Conservation (phyloP, 2,797 vertebrate species). For the Clarias fuscus region DNA sequence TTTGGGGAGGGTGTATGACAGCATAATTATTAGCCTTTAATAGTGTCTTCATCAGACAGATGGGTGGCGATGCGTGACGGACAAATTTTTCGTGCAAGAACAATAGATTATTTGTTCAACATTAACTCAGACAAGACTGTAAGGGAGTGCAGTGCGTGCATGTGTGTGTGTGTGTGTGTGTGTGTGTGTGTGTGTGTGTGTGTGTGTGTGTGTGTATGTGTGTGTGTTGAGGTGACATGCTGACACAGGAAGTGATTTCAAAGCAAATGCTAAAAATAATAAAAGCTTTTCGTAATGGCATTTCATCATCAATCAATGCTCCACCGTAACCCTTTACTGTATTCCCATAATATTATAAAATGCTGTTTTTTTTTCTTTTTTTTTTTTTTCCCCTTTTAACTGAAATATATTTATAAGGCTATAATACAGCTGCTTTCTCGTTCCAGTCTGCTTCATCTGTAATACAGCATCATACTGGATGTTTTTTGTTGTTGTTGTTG, state of each 20-base stretch:
- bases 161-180: background rate
- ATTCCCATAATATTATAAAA: too few relatives aligned
- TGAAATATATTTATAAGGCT: too few relatives aligned
- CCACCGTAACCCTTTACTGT: too few relatives aligned
- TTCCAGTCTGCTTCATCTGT: too few relatives aligned
- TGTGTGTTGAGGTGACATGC: background rate
- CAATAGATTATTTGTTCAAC: conserved; percentile 12
- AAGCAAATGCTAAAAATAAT: background rate
- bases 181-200: too few relatives aligned
- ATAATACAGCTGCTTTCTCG: too few relatives aligned
- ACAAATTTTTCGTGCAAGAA: background rate
- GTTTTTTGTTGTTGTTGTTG: too few relatives aligned
- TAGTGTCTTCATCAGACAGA: conserved; percentile 10
- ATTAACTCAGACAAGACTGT: background rate
- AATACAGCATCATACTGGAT: too few relatives aligned
- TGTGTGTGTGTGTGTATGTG: too few relatives aligned
- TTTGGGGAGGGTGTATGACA: conserved; percentile 53
- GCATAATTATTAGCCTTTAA: conserved; percentile 19
- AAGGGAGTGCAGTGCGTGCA: background rate
- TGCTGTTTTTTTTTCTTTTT: too few relatives aligned
- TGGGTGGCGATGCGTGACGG: background rate
- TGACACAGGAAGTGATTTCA: background rate
- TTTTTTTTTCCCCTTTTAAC: too few relatives aligned
- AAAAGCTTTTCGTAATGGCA: background rate
- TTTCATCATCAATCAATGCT: background rate